Evolutionary conservation across 2,888 invertebrate genomes (phyloP), one percentile per base, ranked within the genome.

Genomic region (Volucella zonaria): DNA sequence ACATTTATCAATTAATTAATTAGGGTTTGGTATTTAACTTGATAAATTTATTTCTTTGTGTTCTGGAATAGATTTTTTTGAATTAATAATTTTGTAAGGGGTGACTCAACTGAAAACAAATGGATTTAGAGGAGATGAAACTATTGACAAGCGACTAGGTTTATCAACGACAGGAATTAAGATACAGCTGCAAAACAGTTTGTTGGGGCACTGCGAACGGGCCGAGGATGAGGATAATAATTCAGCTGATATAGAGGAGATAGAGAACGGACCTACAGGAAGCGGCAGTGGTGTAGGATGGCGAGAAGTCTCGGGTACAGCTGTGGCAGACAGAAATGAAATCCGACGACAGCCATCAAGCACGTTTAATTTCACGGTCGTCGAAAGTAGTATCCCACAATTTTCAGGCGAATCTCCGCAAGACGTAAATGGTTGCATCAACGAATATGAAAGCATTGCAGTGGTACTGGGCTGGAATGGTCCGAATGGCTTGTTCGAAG

Each of bases 401-500:
- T 51, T 51, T 18, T 6, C 8, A 18, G 15, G 14, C n/a, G 49
- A 49, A 49, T 49, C 49, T 49, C n/a, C 14, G 1, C 49, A n/a
- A 49, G n/a, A 14, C 3, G 49, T 49, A 0, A 49, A 49, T 8
- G 3, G 14, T 14, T 49, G 49, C 8, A 49, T 14, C 3, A n/a
- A 49, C 49, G 1, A 49, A 15, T 49, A 15, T n/a, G 56, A 38
- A 49, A 11, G 54, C n/a, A 54, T 54, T n/a, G 3, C 12, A 4
- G 12, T 38, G 10, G 23, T 68, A 54, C 45, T 81, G 12, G 31
- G 59, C 0, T 81, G 75, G 75, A 70, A 49, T n/a, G 58, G n/a
- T n/a, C n/a, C n/a, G n/a, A n/a, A n/a, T n/a, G n/a, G n/a, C n/a
- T n/a, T n/a, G n/a, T n/a, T n/a, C n/a, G n/a, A n/a, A n/a, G n/a